A percentile compares a stretch with the other conserved stretches of the same genome.
Conservation (phyloP, 64 coral and sea anemone genomes). For the Pocillopora damicornis region DNA sequence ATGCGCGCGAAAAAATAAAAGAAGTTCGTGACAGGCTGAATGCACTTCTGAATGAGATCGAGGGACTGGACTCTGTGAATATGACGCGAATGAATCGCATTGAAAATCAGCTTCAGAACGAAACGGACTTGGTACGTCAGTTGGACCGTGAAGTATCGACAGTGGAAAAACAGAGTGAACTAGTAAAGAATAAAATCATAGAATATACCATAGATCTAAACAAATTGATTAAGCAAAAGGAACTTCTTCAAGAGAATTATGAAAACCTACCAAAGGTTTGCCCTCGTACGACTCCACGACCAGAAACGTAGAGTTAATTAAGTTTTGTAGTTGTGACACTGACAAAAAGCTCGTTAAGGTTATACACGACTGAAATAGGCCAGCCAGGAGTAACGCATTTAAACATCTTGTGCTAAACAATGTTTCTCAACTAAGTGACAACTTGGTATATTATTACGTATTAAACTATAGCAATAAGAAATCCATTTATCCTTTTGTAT, state of each 20-base stretch:
- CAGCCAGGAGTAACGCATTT: not conserved
- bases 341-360: not conserved
- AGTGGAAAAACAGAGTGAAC: not conserved
- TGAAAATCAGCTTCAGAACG: slow-evolving; percentile 19
- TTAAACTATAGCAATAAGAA: too few species aligned
- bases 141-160: slow-evolving; percentile 8
- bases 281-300: not conserved
- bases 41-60: slow-evolving; percentile 45
- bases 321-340: not conserved
- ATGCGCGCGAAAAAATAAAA: slow-evolving; percentile 46
- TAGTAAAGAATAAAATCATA: slow-evolving; percentile 21
- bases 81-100: slow-evolving; percentile 8
- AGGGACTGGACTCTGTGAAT: slow-evolving; percentile 22
- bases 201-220: slow-evolving; percentile 37
- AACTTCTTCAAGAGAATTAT: not conserved
- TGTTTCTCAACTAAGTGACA: not conserved
- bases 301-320: not conserved
- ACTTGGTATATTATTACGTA: not conserved
- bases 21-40: slow-evolving; percentile 40
- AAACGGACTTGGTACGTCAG: not conserved
- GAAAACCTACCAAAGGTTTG: slow-evolving; percentile 8
- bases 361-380: not conserved
- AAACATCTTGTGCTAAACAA: not conserved
- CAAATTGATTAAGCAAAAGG: not conserved
- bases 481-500: too few species aligned